Evolutionary conservation across 2,888 invertebrate species (phyloP).

Genomic region (Meta bourneti): DNA sequence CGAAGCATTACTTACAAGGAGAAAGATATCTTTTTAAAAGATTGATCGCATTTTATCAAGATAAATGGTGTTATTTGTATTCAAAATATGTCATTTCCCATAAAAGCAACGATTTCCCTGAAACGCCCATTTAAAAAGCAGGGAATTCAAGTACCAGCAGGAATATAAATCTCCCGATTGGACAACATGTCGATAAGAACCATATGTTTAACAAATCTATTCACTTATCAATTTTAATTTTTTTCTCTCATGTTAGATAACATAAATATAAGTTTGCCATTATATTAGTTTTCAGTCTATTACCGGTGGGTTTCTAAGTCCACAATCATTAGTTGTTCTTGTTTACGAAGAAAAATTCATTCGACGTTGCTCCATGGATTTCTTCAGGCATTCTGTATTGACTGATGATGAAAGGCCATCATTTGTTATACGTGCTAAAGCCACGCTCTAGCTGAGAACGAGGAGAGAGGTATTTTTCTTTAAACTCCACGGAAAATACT

Average conservation of each 20-base stretch:
- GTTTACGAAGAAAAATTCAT: conserved; percentile 46
- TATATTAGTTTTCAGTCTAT: conserved; percentile 14
- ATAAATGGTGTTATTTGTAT: conserved; percentile 13
- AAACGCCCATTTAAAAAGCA: background rate
- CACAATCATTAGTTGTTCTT: conserved; percentile 43
- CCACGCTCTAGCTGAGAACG: background rate
- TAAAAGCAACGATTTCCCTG: conserved; percentile 1
- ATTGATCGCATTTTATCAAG: conserved; percentile 6
- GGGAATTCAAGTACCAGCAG: background rate
- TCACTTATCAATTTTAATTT: background rate
- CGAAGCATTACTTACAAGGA: background rate
- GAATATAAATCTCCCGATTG: conserved; percentile 14
- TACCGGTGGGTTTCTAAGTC: conserved; percentile 9
- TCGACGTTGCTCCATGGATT: background rate
- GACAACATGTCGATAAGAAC: conserved; percentile 15
- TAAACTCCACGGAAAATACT: background rate
- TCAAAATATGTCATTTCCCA: background rate
- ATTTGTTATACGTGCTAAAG: conserved; percentile 34
- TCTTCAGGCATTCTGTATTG: conserved; percentile 22
- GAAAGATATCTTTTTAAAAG: background rate
- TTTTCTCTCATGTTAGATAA: background rate
- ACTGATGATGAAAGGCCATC: conserved; percentile 34
- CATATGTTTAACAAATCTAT: conserved; percentile 15
- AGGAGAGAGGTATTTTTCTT: background rate
- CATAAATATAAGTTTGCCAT: background rate